These are phyloP conservation scores for Lasius fuliginosus DNA, from an alignment of 2,888 invertebrate species.

Conservation along the genomic window DNA sequence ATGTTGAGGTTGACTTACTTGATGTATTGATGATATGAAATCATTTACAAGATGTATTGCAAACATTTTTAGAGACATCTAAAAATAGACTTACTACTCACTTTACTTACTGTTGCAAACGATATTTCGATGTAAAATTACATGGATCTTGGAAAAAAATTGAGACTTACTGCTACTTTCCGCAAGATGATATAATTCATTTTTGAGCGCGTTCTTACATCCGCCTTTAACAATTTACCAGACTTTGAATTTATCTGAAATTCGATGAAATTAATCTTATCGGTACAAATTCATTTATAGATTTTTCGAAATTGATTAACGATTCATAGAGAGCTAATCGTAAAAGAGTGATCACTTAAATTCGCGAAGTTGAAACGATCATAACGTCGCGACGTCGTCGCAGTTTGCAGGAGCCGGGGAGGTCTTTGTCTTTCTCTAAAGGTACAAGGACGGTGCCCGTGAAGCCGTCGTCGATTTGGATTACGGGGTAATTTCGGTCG, in stretches of 20 bases:
- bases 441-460: conserved; percentile 53
- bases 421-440: conserved; percentile 44
- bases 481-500: conserved; percentile 51
- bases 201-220: not conserved
- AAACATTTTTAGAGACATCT: not conserved
- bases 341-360: conserved; percentile 17
- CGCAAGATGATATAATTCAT: not conserved
- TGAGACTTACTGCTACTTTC: not conserved
- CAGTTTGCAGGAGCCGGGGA: not conserved
- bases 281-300: conserved; percentile 30
- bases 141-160: not conserved
- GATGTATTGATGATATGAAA: not conserved
- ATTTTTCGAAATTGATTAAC: conserved; percentile 7
- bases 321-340: conserved; percentile 15
- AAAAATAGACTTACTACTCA: not conserved
- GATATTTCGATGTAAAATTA: not conserved
- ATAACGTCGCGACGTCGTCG: conserved; percentile 11
- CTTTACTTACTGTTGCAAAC: not conserved
- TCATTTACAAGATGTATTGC: not conserved
- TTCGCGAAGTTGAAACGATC: conserved; percentile 14
- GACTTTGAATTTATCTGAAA: conserved; percentile 19
- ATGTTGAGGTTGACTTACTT: conserved; percentile 15
- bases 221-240: conserved; percentile 9
- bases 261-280: conserved; percentile 15
- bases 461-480: conserved; percentile 56